Evolutionary conservation across 2,113 vertebrate species (phyloP).

Genomic region (Oncorhynchus gorbuscha): DNA sequence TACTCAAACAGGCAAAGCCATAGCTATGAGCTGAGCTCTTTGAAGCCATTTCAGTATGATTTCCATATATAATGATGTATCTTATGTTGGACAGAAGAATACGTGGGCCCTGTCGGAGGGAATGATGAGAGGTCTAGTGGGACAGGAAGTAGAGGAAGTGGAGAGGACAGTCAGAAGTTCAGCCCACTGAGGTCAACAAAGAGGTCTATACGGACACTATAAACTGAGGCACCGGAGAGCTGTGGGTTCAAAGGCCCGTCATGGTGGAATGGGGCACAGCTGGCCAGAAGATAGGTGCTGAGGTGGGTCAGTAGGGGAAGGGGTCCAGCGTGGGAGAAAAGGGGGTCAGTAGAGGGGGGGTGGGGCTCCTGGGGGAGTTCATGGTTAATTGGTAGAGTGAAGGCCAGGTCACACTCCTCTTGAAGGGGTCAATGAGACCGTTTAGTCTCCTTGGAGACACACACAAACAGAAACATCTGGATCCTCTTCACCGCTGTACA

Average conservation of each 20-base stretch:
- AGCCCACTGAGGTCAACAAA: background rate
- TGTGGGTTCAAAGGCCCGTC: constrained; percentile 42
- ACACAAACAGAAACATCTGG: constrained; percentile 58
- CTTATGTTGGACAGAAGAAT: background rate
- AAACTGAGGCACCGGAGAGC: constrained; percentile 18
- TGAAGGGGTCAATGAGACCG: constrained; percentile 58
- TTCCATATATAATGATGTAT: constrained; percentile 18
- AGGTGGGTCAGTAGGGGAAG: too few relatives aligned
- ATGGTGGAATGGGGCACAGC: constrained; percentile 52
- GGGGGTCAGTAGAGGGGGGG: constrained; percentile 27
- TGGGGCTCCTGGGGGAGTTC: background rate
- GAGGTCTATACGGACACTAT: background rate
- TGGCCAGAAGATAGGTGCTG: constrained; percentile 31
- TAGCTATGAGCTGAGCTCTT: background rate
- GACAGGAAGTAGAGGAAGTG: constrained; percentile 21
- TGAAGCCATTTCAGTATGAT: constrained; percentile 16
- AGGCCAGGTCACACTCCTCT: constrained; percentile 51
- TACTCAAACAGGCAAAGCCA: constrained; percentile 6
- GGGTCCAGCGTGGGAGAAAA: background rate
- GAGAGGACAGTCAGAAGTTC: constrained; percentile 39
- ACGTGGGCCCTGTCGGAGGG: background rate
- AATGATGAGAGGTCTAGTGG: constrained; percentile 10
- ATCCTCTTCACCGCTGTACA: constrained; percentile 39
- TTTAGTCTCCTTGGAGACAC: constrained; percentile 51
- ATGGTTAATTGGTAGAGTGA: constrained; percentile 50